Conservation (phyloP, 2,888 invertebrate species). For the Diplolepis rosae region DNA sequence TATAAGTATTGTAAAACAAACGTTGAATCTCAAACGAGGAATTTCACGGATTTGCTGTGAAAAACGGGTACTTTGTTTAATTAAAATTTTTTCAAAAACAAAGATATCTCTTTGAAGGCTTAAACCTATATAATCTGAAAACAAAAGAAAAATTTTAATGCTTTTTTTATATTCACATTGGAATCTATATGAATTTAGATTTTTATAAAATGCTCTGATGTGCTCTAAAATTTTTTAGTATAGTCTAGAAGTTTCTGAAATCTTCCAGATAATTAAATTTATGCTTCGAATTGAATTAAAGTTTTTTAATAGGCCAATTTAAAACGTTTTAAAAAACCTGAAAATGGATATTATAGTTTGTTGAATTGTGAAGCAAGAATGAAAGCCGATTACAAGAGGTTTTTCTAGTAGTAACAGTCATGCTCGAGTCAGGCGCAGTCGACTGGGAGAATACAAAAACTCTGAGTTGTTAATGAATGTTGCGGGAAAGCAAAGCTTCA, state of each 20-base stretch:
- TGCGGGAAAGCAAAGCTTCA: background rate
- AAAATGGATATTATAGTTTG: background rate
- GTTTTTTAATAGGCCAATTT: too few relatives aligned
- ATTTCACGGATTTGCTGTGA: background rate
- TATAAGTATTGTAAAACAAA: background rate
- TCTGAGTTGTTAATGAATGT: constrained; percentile 1
- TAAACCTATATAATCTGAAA: too few relatives aligned
- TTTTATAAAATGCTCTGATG: too few relatives aligned
- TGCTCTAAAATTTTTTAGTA: too few relatives aligned
- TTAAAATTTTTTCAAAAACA: background rate
- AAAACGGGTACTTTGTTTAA: background rate
- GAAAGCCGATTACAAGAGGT: background rate
- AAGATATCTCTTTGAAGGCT: background rate
- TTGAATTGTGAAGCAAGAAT: background rate
- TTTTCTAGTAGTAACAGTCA: background rate
- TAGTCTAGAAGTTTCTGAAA: too few relatives aligned
- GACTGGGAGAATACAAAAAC: background rate
- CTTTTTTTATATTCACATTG: too few relatives aligned
- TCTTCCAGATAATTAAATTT: too few relatives aligned
- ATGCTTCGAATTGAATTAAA: too few relatives aligned
- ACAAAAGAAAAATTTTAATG: too few relatives aligned
- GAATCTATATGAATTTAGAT: too few relatives aligned
- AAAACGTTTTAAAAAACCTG: too few relatives aligned
- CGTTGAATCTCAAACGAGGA: background rate
- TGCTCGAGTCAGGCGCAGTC: background rate